These are phyloP conservation scores for Pelobates cultripes DNA, from an alignment of 2,797 vertebrate species.

Conservation along the genomic window DNA sequence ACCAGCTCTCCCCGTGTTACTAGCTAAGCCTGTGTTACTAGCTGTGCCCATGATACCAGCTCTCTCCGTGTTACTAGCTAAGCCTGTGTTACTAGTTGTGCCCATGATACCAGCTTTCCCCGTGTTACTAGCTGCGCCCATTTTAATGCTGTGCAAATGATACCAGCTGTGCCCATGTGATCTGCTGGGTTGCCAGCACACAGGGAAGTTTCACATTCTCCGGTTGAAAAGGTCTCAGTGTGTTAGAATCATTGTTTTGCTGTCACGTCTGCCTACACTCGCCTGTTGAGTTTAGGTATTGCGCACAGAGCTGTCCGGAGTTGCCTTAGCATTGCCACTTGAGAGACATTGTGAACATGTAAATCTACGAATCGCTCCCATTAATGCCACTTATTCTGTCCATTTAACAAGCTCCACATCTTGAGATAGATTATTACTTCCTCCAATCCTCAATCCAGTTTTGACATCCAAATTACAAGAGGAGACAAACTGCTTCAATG, in stretches of 20 bases:
- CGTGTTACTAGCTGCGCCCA: too few relatives aligned
- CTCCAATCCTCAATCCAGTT: constrained; percentile 20
- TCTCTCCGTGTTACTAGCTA: too few relatives aligned
- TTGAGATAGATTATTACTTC: constrained; percentile 22
- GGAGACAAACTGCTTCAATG: constrained; percentile 32
- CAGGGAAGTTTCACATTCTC: background rate
- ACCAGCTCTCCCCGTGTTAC: too few relatives aligned
- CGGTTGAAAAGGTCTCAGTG: background rate
- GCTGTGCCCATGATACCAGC: too few relatives aligned
- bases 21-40: too few relatives aligned
- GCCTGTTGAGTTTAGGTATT: constrained; percentile 16
- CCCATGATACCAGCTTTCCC: too few relatives aligned
- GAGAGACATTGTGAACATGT: background rate
- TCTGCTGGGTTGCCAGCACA: too few relatives aligned
- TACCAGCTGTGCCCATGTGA: too few relatives aligned
- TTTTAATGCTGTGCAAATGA: too few relatives aligned
- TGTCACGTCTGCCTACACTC: background rate
- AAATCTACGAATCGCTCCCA: background rate
- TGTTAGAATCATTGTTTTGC: background rate
- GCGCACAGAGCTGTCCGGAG: background rate
- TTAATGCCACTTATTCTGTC: constrained; percentile 24
- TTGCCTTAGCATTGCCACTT: constrained; percentile 6
- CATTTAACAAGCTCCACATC: constrained; percentile 19
- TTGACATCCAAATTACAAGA: constrained; percentile 43
- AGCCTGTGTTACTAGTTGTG: too few relatives aligned